These are phyloP conservation scores for Athene noctua DNA, from an alignment of 2,113 vertebrate genomes.

Conservation along the genomic window DNA sequence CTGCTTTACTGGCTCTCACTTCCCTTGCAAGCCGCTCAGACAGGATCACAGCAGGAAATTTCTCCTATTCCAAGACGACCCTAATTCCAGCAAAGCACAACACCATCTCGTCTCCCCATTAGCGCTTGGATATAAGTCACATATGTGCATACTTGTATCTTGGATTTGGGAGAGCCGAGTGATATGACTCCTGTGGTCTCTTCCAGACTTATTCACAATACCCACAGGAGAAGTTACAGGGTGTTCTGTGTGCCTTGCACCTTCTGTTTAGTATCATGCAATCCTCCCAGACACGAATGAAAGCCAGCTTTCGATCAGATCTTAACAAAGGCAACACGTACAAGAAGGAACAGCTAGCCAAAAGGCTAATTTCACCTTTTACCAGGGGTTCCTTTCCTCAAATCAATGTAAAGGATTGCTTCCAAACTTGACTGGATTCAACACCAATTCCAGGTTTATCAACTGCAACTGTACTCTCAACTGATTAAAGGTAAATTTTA, in stretches of 20 bases:
- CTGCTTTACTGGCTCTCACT: background rate
- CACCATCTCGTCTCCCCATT: background rate
- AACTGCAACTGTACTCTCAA: background rate
- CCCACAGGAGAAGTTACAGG: background rate
- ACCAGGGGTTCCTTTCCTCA: background rate
- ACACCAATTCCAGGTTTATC: background rate
- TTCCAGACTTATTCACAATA: background rate
- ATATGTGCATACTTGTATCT: background rate
- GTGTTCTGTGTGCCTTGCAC: accelerated
- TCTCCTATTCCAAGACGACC: background rate
- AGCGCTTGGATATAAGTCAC: background rate
- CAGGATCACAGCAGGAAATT: background rate
- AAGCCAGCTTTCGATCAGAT: background rate
- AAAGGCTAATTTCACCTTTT: background rate
- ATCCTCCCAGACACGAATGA: background rate
- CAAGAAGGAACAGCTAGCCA: background rate
- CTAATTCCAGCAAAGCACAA: background rate
- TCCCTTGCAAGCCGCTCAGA: background rate
- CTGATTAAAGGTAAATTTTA: background rate
- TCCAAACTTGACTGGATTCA: background rate
- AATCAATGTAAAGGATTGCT: background rate
- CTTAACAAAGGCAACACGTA: background rate
- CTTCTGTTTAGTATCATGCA: background rate
- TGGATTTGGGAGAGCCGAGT: background rate
- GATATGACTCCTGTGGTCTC: background rate